Conservation (phyloP, 2,797 vertebrate species). For the Hozukius guyotensis region DNA sequence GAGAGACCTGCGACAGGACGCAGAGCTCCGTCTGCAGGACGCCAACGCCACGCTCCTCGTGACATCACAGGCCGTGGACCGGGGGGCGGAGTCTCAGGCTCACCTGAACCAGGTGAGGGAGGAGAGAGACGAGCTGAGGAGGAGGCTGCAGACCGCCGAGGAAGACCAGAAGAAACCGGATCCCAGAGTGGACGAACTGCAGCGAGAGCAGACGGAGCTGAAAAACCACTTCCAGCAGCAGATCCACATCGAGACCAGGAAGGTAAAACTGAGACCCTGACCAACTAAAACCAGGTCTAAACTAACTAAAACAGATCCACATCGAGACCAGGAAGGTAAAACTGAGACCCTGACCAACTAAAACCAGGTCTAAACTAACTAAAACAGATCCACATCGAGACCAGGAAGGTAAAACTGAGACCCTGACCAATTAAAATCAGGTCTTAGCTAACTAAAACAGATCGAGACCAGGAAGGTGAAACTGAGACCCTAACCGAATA, state of each 20-base stretch:
- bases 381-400: constrained; percentile 87
- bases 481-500: not conserved
- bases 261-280: constrained; percentile 80
- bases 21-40: constrained; percentile 87
- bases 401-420: constrained; percentile 85
- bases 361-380: constrained; percentile 33
- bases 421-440: not conserved
- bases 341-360: not conserved
- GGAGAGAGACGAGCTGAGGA: constrained; percentile 84
- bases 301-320: constrained; percentile 82
- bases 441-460: constrained; percentile 71
- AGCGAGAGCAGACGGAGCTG: constrained; percentile 82
- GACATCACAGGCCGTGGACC: constrained; percentile 72
- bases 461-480: constrained; percentile 91
- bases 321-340: constrained; percentile 90
- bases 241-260: constrained; percentile 87
- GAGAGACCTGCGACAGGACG: constrained; percentile 85
- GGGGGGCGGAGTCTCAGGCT: constrained; percentile 80
- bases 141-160: constrained; percentile 74
- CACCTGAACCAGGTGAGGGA: constrained; percentile 77
- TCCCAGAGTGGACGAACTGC: constrained; percentile 85
- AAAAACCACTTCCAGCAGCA: constrained; percentile 88
- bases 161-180: constrained; percentile 82
- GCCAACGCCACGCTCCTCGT: constrained; percentile 73
- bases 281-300: not conserved